phyloP scores from a whole-genome alignment of 2,113 vertebrate genomes.

The Petrocephalus microphthalmus region DNA sequence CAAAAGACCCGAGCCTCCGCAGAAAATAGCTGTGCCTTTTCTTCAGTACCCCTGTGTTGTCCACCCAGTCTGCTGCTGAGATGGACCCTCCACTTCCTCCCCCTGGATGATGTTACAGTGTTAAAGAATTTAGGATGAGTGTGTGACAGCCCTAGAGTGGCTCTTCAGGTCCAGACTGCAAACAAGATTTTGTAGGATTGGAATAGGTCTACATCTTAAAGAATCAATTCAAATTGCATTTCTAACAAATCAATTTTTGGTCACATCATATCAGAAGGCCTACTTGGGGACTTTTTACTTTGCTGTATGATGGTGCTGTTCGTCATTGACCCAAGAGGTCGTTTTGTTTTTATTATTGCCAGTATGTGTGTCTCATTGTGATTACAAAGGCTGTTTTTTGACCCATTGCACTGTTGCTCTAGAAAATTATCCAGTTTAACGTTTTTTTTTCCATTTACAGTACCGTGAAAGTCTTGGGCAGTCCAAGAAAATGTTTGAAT shows the following conservation, averaged over 20 bases:
- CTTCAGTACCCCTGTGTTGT: no score
- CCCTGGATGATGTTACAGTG: neutral
- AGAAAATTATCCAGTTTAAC: neutral
- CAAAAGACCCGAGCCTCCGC: no score
- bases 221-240: neutral
- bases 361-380: neutral
- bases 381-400: neutral
- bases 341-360: neutral
- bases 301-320: neutral
- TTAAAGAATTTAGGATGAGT: neutral
- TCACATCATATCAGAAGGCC: neutral
- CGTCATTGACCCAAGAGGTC: neutral
- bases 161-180: neutral
- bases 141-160: neutral
- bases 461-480: neutral
- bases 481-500: neutral
- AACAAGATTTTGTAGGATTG: neutral
- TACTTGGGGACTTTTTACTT: neutral
- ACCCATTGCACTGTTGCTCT: neutral
- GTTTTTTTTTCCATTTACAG: neutral
- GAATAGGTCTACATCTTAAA: neutral
- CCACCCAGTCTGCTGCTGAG: no score
- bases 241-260: neutral
- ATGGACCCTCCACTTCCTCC: neutral
- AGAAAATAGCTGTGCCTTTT: no score